Conservation (phyloP, 92 coral and sea anemone genomes). For the Micromussa lordhowensis region DNA sequence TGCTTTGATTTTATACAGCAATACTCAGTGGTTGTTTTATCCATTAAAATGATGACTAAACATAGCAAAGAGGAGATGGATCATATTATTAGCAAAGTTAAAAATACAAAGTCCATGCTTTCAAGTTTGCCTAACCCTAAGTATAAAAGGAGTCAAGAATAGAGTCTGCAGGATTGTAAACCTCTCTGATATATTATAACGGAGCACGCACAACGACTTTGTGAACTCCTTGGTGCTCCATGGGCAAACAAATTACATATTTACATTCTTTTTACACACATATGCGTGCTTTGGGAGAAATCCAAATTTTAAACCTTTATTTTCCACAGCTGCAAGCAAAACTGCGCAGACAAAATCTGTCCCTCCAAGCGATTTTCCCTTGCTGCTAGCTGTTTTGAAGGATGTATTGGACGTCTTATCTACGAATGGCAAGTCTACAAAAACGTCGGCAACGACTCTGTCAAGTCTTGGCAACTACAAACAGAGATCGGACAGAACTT, state of each 20-base stretch:
- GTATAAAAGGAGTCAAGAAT: neutral
- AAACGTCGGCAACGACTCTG: neutral
- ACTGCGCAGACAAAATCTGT: conserved; percentile 51
- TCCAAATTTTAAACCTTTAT: neutral
- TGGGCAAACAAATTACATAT: too few relatives aligned
- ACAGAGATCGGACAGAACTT: conserved; percentile 11
- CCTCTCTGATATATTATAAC: neutral
- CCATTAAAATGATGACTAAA: neutral
- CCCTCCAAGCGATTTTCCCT: conserved; percentile 57
- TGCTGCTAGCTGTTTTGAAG: conserved; percentile 42
- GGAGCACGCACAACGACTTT: too few relatives aligned
- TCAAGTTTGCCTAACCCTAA: neutral
- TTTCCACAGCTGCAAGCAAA: conserved; percentile 55
- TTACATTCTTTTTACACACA: too few relatives aligned
- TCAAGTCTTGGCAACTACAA: conserved; percentile 14
- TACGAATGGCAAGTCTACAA: conserved; percentile 64
- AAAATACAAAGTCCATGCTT: neutral
- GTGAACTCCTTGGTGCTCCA: too few relatives aligned
- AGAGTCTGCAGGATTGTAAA: neutral
- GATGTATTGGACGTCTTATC: conserved; percentile 54
- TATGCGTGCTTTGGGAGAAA: neutral
- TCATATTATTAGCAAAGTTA: neutral
- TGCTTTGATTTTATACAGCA: neutral
- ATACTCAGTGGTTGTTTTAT: neutral
- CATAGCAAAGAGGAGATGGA: neutral